These are phyloP conservation scores for Gerosis bhagava DNA, from an alignment of 2,888 invertebrate species.

Conservation along the genomic window DNA sequence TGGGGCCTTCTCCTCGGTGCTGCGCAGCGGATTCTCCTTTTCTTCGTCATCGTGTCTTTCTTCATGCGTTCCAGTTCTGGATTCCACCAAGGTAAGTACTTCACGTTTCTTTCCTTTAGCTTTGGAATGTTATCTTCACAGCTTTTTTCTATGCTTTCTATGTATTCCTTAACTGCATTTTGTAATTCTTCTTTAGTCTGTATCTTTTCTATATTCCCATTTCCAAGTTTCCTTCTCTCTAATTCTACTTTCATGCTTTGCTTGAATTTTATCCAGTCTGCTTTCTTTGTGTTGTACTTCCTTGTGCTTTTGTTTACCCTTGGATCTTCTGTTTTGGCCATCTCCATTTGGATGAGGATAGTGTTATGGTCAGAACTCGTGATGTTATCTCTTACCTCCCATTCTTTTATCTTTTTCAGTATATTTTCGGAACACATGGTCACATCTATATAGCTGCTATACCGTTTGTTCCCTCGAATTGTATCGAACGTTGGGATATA, in stretches of 20 bases:
- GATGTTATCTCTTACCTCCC: background rate
- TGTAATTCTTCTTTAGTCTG: background rate
- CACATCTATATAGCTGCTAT: slow-evolving; percentile 20
- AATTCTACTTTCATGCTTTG: background rate
- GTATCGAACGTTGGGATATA: slow-evolving; percentile 25
- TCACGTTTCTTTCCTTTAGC: background rate
- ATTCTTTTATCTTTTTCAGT: no score
- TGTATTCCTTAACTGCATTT: background rate
- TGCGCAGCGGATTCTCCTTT: slow-evolving; percentile 6
- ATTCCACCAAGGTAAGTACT: slow-evolving; percentile 4
- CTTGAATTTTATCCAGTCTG: background rate
- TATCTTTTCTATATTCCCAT: background rate
- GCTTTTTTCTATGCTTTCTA: background rate
- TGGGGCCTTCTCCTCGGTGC: slow-evolving; percentile 2
- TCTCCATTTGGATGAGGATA: background rate
- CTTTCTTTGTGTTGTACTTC: background rate
- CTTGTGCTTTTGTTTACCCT: background rate
- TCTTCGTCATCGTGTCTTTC: background rate
- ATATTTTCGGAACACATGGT: no score
- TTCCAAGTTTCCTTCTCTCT: background rate
- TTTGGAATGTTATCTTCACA: background rate
- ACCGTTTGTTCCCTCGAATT: slow-evolving; percentile 18
- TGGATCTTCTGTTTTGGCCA: background rate
- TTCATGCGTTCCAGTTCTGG: background rate
- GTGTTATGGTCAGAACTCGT: background rate